phyloP scores from a whole-genome alignment of 2,797 vertebrate species.

The Bovichtus diacanthus region DNA sequence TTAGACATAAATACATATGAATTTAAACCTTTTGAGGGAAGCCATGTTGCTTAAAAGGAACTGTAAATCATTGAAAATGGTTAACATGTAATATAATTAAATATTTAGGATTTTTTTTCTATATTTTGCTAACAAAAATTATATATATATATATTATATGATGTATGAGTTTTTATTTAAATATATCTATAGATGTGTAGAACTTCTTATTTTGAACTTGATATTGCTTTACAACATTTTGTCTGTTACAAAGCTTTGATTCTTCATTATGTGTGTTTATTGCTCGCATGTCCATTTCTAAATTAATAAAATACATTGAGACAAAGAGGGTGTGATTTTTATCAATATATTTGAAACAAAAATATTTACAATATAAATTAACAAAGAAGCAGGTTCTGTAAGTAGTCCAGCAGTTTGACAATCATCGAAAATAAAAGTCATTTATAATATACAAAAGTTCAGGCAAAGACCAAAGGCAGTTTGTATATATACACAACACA shows the following conservation, averaged over 20 bases:
- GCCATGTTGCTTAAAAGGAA: not conserved
- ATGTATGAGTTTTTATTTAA: too few relatives aligned
- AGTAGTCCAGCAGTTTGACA: constrained; percentile 45
- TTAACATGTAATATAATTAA: not conserved
- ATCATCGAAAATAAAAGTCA: constrained; percentile 72
- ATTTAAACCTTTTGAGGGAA: not conserved
- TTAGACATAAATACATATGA: not conserved
- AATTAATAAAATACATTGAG: not conserved
- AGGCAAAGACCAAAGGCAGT: constrained; percentile 77
- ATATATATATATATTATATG: not conserved
- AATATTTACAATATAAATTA: constrained; percentile 77
- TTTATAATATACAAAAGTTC: constrained; percentile 77
- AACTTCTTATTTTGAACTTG: not conserved
- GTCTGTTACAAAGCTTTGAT: not conserved
- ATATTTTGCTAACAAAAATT: too few relatives aligned
- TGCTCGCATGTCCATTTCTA: not conserved
- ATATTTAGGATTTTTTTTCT: not conserved
- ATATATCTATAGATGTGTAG: too few relatives aligned
- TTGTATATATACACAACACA: constrained; percentile 51
- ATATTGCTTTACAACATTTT: not conserved
- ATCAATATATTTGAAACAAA: constrained; percentile 64
- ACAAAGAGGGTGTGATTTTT: constrained; percentile 13
- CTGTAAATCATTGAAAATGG: not conserved
- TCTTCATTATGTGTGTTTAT: not conserved
- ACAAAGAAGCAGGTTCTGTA: constrained; percentile 48